Evolutionary conservation across 1,140 invertebrate genomes (phyloP), one percentile per base, ranked within the genome.

Genomic region (Zaprionus africanus): DNA sequence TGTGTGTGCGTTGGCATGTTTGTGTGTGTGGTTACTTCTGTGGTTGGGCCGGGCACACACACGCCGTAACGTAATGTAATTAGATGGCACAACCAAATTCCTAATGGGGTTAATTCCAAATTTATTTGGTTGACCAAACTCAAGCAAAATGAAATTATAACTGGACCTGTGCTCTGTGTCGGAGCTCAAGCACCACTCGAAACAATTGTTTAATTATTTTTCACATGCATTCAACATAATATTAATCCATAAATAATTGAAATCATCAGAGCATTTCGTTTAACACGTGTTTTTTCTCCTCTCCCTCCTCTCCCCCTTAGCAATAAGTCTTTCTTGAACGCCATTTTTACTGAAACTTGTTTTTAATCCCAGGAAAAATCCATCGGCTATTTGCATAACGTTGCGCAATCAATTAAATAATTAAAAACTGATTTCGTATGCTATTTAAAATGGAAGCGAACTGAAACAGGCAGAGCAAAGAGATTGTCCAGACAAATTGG

Each of bases 371-470:
- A 22, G 34, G 28, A 67, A 56, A 67, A 73, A 31, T 36, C 64
- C 63, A 51, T 31, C 22, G 12, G 49, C 15, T 62, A 77, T 83
- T 83, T 83, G 58, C 73, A 83, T 83, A 74, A 79, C 56, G 77
- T 74, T 78, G 60, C 63, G 77, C 77, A 80, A 84, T 84, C 80
- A 73, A 84, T 78, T 77, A 61, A 74, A 80, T 69, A 84, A 84
- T 83, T 81, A 74, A 84, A 80, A 83, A 78, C 81, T 77, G 82
- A 78, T 83, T 83, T 77, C 69, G 58, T 43, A 68, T 53, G 60
- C 64, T 62, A 68, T 61, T 57, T 65, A 56, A 68, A 58, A 62
- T 41, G 54, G 58, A 69, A 70, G 22, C 60, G 54, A 64, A 64
- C 22, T 53, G 66, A 70, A 67, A 70, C 12, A 4, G 19, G 19